Evolutionary conservation across 2,113 vertebrate species (phyloP).

Genomic region (Mobula birostris): DNA sequence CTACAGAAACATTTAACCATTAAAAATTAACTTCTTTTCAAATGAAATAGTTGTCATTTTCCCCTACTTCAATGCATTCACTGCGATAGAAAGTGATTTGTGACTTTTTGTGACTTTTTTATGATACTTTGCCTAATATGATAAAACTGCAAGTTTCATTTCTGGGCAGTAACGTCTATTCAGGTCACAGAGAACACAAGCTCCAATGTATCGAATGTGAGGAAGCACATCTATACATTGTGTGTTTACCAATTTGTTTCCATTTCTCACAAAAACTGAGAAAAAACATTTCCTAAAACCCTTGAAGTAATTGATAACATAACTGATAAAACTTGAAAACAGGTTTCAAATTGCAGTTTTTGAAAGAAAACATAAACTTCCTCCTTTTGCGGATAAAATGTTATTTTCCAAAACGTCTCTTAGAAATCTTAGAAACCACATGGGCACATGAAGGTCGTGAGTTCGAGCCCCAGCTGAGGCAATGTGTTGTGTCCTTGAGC

Average conservation of each 20-base stretch:
- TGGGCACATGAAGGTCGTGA: too few species aligned
- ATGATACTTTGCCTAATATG: not conserved
- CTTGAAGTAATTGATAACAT: slow-evolving; percentile 27
- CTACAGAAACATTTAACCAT: not conserved
- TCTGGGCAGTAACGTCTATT: not conserved
- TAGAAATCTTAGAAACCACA: not conserved
- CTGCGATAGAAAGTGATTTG: not conserved
- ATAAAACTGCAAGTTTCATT: not conserved
- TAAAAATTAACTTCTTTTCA: not conserved
- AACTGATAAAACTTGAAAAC: not conserved
- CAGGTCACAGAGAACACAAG: not conserved
- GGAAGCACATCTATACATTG: not conserved
- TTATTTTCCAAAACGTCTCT: not conserved
- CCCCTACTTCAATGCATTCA: not conserved
- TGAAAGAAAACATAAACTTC: not conserved
- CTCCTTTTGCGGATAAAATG: not conserved
- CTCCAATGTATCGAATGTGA: not conserved
- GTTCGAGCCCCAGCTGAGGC: too few species aligned
- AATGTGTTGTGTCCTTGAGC: too few species aligned
- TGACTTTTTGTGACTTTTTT: not conserved
- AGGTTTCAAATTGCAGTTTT: not conserved
- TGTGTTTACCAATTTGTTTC: not conserved
- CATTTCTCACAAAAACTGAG: too few species aligned
- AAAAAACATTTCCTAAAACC: not conserved
- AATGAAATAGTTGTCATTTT: not conserved